Percentiles rank a stretch among this genome's conserved stretches.
These are phyloP conservation scores for Drosophila ambigua DNA, from an alignment of 1,140 invertebrate genomes.

Conservation along the genomic window DNA sequence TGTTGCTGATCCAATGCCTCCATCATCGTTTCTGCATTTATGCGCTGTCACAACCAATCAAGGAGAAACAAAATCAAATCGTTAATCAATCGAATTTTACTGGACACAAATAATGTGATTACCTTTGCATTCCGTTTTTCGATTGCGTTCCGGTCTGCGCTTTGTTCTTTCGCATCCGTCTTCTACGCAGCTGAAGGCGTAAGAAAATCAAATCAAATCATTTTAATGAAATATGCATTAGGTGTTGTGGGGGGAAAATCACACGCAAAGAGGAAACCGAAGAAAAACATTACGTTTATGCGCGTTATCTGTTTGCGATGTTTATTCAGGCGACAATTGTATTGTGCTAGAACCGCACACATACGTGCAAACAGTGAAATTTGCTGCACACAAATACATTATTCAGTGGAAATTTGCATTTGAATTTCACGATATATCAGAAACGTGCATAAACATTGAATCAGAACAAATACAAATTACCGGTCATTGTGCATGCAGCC, in stretches of 20 bases:
- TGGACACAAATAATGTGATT: constrained; percentile 13
- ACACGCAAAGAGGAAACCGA: constrained; percentile 7
- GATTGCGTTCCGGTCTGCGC: constrained; percentile 36
- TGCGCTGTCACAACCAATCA: constrained; percentile 41
- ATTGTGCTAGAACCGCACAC: too few species aligned
- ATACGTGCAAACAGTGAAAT: too few species aligned
- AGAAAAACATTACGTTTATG: constrained; percentile 20
- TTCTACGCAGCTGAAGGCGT: constrained; percentile 21
- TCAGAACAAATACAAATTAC: constrained; percentile 14
- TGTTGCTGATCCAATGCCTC: constrained; percentile 67
- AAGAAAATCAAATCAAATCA: constrained; percentile 18
- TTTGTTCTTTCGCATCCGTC: constrained; percentile 13
- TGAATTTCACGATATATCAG: constrained; percentile 1
- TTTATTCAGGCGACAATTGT: background rate
- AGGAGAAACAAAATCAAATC: constrained; percentile 25
- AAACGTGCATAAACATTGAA: constrained; percentile 27
- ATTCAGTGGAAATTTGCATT: background rate
- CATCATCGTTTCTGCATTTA: constrained; percentile 74
- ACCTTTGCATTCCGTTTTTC: constrained; percentile 73
- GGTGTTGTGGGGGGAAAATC: background rate
- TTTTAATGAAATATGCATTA: constrained; percentile 22
- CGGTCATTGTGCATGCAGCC: constrained; percentile 58
- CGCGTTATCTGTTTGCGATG: background rate
- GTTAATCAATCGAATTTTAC: constrained; percentile 45
- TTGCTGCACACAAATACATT: too few species aligned